A percentile compares a stretch with the other conserved stretches of the same genome.
phyloP scores from a whole-genome alignment of 2,113 vertebrate species.

The Smithornis capensis region DNA sequence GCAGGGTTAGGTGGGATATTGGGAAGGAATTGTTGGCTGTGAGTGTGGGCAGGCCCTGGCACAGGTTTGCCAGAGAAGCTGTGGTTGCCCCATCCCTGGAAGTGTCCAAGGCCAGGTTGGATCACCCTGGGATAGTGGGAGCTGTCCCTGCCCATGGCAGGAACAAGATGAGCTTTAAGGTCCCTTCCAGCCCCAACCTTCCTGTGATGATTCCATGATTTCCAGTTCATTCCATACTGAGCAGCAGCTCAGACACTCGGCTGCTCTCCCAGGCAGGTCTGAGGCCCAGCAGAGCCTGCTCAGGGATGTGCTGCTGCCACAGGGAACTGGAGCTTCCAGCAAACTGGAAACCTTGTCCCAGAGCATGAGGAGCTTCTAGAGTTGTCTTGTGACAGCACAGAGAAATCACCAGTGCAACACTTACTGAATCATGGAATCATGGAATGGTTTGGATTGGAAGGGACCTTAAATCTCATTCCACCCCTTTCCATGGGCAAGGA shows the following conservation, averaged over 20 bases:
- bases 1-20: background rate
- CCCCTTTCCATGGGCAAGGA: background rate
- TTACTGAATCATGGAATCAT: too few relatives aligned
- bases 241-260: background rate
- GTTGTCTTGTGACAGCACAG: background rate
- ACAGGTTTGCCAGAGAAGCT: background rate
- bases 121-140: background rate
- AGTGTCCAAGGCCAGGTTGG: background rate
- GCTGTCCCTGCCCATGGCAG: background rate
- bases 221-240: background rate
- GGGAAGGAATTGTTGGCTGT: background rate
- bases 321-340: background rate
- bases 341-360: background rate
- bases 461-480: background rate
- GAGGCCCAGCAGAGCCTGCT: background rate
- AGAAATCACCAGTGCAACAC: rapidly evolving
- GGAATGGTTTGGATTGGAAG: background rate
- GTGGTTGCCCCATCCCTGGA: background rate
- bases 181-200: background rate
- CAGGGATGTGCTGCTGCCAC: background rate
- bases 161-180: background rate
- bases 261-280: background rate
- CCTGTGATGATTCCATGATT: background rate
- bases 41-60: background rate
- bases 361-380: background rate